Base-by-base conservation (phyloP, 2,888 invertebrate genomes). In the Corbicula japonica region DNA sequence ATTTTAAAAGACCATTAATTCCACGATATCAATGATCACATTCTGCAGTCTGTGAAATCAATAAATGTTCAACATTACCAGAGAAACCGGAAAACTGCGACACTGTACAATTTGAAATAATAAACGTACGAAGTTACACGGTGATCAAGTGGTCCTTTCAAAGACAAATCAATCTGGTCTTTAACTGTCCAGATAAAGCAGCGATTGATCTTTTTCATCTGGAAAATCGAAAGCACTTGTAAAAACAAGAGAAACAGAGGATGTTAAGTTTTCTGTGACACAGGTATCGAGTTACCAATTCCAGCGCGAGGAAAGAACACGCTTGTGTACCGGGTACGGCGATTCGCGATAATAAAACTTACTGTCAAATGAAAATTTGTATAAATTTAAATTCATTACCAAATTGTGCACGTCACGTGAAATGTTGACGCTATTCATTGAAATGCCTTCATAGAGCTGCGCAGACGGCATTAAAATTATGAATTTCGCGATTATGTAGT, bases 191-290 rank as follows among this genome's bases (percentile, higher is more conserved):
- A 28, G 54, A 66, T 66, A 52, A 41, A 41, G 52, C 23, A 18
- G 54, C 28, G 26, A 66, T 66, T 30, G 66, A 66, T 66, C 50
- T 35, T 41, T 10, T 12, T 66, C n/a, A 54, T 54, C 66, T 54
- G 38, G 66, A 54, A 66, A 66, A 52, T 66, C 54, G 66, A 66
- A 66, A 38, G 54, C 54, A 66, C 66, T 66, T 66, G 54, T 38
- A 66, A 66, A 66, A 54, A 66, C 52, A 41, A 63, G 30, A 63
- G 26, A 50, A 54, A 54, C 48, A 46, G 35, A n/a, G n/a, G n/a
- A n/a, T n/a, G n/a, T n/a, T 65, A 52, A 65, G 38, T 35, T 65
- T 65, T 34, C 56, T 34, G 23, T 52, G 26, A n/a, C n/a, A n/a
- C n/a, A n/a, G n/a, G n/a, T n/a, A n/a, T n/a, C n/a, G n/a, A n/a